Percentiles rank a stretch among this genome's conserved stretches.
Evolutionary conservation across 2,113 vertebrate genomes (phyloP).

Genomic region (Archilochus colubris): DNA sequence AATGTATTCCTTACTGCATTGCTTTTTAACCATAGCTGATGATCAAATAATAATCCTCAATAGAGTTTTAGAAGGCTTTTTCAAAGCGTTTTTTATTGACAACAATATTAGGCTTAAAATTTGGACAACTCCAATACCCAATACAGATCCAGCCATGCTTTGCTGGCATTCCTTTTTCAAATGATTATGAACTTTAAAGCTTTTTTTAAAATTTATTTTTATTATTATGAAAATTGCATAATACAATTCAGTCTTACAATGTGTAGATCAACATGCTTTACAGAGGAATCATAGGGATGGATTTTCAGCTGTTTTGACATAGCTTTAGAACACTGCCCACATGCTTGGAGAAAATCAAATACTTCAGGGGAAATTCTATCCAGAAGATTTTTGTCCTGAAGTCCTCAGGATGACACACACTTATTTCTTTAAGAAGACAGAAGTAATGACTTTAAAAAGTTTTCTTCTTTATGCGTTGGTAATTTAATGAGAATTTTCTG

Average conservation of each 20-base stretch:
- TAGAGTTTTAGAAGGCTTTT: background rate
- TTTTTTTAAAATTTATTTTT: background rate
- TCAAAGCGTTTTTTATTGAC: background rate
- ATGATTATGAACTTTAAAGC: too few species aligned
- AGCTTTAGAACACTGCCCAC: background rate
- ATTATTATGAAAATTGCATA: background rate
- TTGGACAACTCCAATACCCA: background rate
- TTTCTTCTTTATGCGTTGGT: background rate
- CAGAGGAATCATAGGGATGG: background rate
- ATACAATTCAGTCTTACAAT: background rate
- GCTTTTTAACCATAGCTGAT: background rate
- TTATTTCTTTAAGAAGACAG: background rate
- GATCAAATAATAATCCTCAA: background rate
- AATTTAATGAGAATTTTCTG: background rate
- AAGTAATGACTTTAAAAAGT: background rate
- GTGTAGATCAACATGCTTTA: background rate
- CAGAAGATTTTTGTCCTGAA: background rate
- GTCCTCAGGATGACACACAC: background rate
- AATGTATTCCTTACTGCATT: rapidly evolving
- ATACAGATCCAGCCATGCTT: background rate
- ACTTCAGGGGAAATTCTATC: background rate
- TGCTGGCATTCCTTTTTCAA: background rate
- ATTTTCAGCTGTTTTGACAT: background rate
- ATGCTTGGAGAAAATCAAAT: background rate
- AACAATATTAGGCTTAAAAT: background rate